Base-by-base conservation (phyloP, 2,113 vertebrate genomes). In the Apteryx mantelli region DNA sequence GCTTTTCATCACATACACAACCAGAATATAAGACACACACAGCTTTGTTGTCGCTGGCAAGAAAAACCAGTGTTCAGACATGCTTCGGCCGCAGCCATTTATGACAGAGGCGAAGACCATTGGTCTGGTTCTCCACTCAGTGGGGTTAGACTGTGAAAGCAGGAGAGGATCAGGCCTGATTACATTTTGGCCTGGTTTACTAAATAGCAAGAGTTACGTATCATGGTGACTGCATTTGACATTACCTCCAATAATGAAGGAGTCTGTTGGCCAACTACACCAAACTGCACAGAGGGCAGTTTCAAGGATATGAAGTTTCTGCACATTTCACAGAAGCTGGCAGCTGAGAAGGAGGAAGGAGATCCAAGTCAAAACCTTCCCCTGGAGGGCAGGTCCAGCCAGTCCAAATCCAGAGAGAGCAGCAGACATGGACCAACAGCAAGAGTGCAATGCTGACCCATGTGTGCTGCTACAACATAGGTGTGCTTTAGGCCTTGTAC, bases 1-100 rank as follows among this genome's bases (percentile, higher is more conserved):
- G 93, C 93, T 97, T 95, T 92, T 94, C 76, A 84, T 94, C 87
- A 94, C 89, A 77, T 40, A 71, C 86, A 80, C 36, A 11, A 88
- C 56, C 65, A 68, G 75, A 74, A 86, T 18, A 21, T 55, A 6
- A 83, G 69, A 94, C 86, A 91, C 83, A 82, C 77, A 69, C 26
- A 63, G 46, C 69, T 91, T 88, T 53, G 88, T 32, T 65, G 73
- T 46, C 25, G 0, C 65, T 65, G 66, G 48, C 28, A 5, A 56
- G 91, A 38, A 63, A 69, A 94, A 71, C 75, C 89, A 90, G 46
- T 6, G 61, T 55, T 80, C 56, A 61, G 82, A 66, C 4, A 2
- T 8, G 40, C 55, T 70, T 86, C 85, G 71, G 82, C 73, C 9
- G 3, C 69, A 68, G 86, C 71, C 32, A 0, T 89, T 87, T 32